Percentiles rank a stretch among this genome's conserved stretches.
Evolutionary conservation across 2,888 invertebrate species (phyloP).

Genomic region (Sturmia bella): DNA sequence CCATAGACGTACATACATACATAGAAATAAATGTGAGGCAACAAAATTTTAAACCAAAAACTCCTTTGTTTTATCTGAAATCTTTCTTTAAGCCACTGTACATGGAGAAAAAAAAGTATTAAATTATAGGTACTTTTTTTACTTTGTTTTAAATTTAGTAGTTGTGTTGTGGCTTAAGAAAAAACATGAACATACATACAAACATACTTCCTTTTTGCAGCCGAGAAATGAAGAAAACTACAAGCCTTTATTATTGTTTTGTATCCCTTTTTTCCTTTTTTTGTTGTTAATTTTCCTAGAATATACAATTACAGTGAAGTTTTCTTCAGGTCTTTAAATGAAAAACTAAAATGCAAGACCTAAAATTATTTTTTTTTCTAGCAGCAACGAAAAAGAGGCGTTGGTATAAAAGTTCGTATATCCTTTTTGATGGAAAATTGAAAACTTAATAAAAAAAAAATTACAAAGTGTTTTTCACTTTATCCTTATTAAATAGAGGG

Average conservation of each 20-base stretch:
- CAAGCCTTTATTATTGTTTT: slow-evolving; percentile 25
- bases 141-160: neutral
- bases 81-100: neutral
- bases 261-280: neutral
- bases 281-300: slow-evolving; percentile 14
- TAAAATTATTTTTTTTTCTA: neutral
- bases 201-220: neutral
- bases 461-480: slow-evolving; percentile 1
- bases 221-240: slow-evolving; percentile 9
- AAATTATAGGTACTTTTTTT: neutral
- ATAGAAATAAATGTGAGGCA: too few relatives aligned
- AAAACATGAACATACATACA: neutral
- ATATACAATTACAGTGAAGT: slow-evolving; percentile 22
- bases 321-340: neutral
- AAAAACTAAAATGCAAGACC: slow-evolving; percentile 10
- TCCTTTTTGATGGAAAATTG: slow-evolving; percentile 2
- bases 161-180: neutral
- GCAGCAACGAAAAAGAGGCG: slow-evolving; percentile 27
- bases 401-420: slow-evolving; percentile 29
- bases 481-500: slow-evolving; percentile 32
- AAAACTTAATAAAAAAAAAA: slow-evolving; percentile 2
- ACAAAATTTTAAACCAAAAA: too few relatives aligned
- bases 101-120: slow-evolving; percentile 12
- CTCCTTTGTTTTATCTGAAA: too few relatives aligned
- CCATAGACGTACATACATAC: too few relatives aligned